Base-by-base conservation (phyloP, 2,797 vertebrate genomes). In the Lateolabrax maculatus region DNA sequence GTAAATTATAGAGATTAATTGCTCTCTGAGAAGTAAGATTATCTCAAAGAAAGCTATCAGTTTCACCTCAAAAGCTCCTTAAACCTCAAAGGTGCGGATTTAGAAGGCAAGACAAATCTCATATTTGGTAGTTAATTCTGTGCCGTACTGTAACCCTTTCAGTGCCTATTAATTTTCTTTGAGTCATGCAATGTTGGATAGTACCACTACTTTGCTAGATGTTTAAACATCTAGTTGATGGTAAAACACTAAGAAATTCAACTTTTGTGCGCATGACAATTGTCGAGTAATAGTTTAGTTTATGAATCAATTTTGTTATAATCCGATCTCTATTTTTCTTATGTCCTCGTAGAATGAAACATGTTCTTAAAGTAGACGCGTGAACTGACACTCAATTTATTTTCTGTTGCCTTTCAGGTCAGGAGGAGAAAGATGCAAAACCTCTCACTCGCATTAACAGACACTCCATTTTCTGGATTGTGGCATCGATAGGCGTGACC, bases 391-490 rank as follows among this genome's bases (percentile, higher is more conserved):
- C n/a, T 18, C 3, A n/a, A 0, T 19, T 51, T 34, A 1, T 27
- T 57, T 6, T 71, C 5, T 37, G 1, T 77, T n/a, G 34, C 51
- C 39, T 83, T 92, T 82, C 75, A 96, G 95, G 95, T 92, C 78
- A 93, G 92, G 96, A 95, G 77, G 90, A 94, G 85, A 93, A 94
- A 86, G 95, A 97, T 52, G 91, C 84, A 31, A 96, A 96, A 79
- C 95, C 97, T 44, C 95, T 96, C 34, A 93, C 95, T 70, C 96
- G 97, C 83, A 84, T 99, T 70, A 99, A 99, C 88, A 91, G 96
- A 79, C 98, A 99, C 90, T 97, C 97, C 6, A 84, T 97, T 6
- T 99, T 99, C 94, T 99, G 98, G 98, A 97, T 99, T 61, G 61
- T 97, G 90, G 93, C 97, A 4, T 97, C 97, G 0, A 78, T 97